A percentile compares a stretch with the other conserved stretches of the same genome.
Evolutionary conservation across 2,113 vertebrate genomes (phyloP).

Genomic region (Heptranchias perlo): DNA sequence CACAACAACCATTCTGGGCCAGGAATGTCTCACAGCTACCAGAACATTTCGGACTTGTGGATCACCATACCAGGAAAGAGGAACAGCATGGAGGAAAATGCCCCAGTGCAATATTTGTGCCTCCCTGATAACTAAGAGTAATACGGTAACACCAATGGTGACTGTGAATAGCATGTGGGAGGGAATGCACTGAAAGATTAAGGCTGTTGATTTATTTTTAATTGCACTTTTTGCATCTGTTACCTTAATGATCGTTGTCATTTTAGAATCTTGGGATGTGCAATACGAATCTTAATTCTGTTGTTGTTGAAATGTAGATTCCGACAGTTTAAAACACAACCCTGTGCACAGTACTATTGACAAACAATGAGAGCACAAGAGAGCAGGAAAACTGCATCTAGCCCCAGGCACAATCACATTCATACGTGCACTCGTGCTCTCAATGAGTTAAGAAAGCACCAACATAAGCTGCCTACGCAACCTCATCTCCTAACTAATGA

Average conservation of each 20-base stretch:
- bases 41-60: not conserved
- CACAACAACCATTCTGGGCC: not conserved
- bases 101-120: not conserved
- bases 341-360: not conserved
- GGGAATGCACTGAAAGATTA: slow-evolving; percentile 17
- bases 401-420: slow-evolving; percentile 22
- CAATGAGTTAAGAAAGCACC: slow-evolving; percentile 25
- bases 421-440: slow-evolving; percentile 10
- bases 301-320: not conserved
- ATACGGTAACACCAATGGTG: not conserved
- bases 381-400: slow-evolving; percentile 12
- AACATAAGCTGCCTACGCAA: slow-evolving; percentile 20
- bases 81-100: not conserved
- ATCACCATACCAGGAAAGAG: not conserved
- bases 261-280: not conserved
- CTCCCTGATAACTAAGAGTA: slow-evolving; percentile 11
- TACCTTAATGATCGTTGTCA: slow-evolving; percentile 17
- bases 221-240: slow-evolving; percentile 31
- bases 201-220: slow-evolving; percentile 15
- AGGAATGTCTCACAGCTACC: not conserved
- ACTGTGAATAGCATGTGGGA: not conserved
- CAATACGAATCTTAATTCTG: not conserved
- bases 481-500: slow-evolving; percentile 11
- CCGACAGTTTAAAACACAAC: slow-evolving; percentile 12
- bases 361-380: slow-evolving; percentile 21